These are phyloP conservation scores for Jaculus jaculus DNA, from an alignment of 2,113 vertebrate species.

Conservation along the genomic window DNA sequence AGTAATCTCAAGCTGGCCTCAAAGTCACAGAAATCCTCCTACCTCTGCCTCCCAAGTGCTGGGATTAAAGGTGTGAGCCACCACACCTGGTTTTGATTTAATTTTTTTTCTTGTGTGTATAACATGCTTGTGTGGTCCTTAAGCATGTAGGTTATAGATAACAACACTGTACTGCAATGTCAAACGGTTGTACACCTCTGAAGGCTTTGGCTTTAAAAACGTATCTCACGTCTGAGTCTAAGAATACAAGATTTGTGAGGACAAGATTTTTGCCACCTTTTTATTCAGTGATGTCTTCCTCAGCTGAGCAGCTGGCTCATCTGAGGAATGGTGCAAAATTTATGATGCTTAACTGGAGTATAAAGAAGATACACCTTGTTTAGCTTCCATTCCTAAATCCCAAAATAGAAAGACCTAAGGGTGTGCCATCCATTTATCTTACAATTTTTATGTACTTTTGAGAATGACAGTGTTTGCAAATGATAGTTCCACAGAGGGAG, in stretches of 20 bases:
- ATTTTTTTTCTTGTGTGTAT: no score
- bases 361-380: background rate
- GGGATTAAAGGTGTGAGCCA: no score
- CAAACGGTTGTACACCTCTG: no score
- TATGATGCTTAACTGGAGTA: background rate
- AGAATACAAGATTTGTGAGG: background rate
- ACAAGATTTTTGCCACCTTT: background rate
- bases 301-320: background rate
- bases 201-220: background rate
- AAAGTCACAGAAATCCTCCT: no score
- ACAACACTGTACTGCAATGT: no score
- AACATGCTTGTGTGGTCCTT: no score
- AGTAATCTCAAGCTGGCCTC: no score
- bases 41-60: no score
- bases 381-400: background rate
- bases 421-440: background rate
- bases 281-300: background rate
- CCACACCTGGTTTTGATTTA: no score
- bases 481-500: background rate
- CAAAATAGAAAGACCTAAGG: background rate
- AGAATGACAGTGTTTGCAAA: constrained; percentile 43
- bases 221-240: background rate
- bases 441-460: constrained; percentile 8
- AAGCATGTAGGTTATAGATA: no score
- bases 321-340: background rate